These are phyloP conservation scores for Lucifuga dentata DNA, from an alignment of 2,113 vertebrate genomes.

Conservation along the genomic window DNA sequence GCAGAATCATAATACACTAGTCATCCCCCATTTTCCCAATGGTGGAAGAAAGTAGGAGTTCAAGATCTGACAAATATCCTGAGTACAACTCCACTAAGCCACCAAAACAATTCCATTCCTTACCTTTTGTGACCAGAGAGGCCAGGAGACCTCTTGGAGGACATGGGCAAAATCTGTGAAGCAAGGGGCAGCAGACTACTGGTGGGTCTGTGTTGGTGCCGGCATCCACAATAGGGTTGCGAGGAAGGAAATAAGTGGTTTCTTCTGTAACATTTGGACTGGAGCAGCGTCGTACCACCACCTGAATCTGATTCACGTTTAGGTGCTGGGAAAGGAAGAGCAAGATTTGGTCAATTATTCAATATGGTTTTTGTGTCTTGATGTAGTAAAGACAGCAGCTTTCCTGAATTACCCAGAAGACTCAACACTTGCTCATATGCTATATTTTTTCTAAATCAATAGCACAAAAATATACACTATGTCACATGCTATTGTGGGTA, in stretches of 20 bases:
- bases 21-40: constrained; percentile 1
- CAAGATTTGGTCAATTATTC: not conserved
- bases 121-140: constrained; percentile 89
- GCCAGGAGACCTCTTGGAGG: constrained; percentile 89
- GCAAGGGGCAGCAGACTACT: constrained; percentile 70
- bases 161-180: constrained; percentile 83
- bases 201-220: constrained; percentile 82
- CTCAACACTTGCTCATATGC: too few relatives aligned
- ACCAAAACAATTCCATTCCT: not conserved
- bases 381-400: too few relatives aligned
- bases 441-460: too few relatives aligned
- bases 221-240: constrained; percentile 72
- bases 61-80: not conserved
- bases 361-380: too few relatives aligned
- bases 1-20: not conserved
- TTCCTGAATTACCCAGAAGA: too few relatives aligned
- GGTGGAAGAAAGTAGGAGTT: not conserved
- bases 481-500: too few relatives aligned
- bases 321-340: constrained; percentile 61
- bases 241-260: constrained; percentile 76
- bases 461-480: too few relatives aligned
- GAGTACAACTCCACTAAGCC: not conserved
- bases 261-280: constrained; percentile 80
- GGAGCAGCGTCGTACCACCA: constrained; percentile 76
- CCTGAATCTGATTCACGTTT: constrained; percentile 79